Percentiles rank a stretch among this genome's conserved stretches.
Conservation (phyloP, 2,888 invertebrate species). For the Agrotis puta region DNA sequence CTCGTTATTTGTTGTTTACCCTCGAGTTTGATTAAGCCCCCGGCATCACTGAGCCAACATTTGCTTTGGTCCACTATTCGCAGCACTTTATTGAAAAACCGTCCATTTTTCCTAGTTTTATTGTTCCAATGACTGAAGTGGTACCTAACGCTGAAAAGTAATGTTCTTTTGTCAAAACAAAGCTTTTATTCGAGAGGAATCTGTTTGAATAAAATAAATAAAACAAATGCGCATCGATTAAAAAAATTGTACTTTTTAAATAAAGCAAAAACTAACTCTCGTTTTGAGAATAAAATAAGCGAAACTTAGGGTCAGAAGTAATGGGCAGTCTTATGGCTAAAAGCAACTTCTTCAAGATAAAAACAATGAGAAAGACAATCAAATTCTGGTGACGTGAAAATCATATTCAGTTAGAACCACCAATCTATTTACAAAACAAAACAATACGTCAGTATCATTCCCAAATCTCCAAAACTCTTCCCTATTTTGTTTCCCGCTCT, state of each 20-base stretch:
- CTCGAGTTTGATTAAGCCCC: slow-evolving; percentile 64
- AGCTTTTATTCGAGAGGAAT: not conserved
- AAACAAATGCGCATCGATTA: no score
- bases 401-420: no score
- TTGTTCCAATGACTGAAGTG: slow-evolving; percentile 16
- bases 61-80: slow-evolving; percentile 54
- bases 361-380: no score
- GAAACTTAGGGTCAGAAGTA: no score
- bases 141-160: not conserved
- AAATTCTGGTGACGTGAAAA: no score
- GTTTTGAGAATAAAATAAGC: no score
- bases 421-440: not conserved
- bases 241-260: not conserved
- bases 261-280: no score
- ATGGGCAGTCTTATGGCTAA: no score
- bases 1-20: slow-evolving; percentile 60
- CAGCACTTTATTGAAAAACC: slow-evolving; percentile 46
- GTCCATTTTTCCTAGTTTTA: slow-evolving; percentile 32
- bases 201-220: not conserved
- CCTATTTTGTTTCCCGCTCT: not conserved
- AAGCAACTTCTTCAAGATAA: no score
- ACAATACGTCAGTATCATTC: not conserved
- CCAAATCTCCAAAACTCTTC: not conserved
- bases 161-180: slow-evolving; percentile 16
- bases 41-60: slow-evolving; percentile 53